A percentile compares a stretch with the other conserved stretches of the same genome.
phyloP scores from a whole-genome alignment of 2,888 invertebrate species.

The Zhuqinia jingwanae region DNA sequence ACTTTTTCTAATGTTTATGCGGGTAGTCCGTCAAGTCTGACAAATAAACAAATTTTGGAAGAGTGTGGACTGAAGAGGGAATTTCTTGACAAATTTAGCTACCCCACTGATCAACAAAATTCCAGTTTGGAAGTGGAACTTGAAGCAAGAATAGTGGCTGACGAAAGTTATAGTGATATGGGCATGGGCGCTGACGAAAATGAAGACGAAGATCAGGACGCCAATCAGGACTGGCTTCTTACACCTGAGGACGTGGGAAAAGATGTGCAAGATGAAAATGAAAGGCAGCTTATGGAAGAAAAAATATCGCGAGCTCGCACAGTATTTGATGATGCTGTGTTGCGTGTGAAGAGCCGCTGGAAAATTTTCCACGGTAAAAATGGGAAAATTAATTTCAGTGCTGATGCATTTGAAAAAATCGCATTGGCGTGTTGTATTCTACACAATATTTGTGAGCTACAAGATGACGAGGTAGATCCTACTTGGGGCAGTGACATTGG shows the following conservation, averaged over 20 bases:
- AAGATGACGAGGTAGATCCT: constrained; percentile 66
- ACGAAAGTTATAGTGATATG: constrained; percentile 71
- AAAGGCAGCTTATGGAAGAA: constrained; percentile 62
- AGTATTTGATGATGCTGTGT: constrained; percentile 69
- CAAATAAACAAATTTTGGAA: constrained; percentile 63
- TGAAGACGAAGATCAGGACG: background rate
- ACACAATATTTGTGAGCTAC: constrained; percentile 75
- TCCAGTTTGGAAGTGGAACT: no score
- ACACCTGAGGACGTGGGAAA: constrained; percentile 35
- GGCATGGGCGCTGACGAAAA: background rate
- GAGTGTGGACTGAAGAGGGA: constrained; percentile 59
- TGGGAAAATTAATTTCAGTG: constrained; percentile 75
- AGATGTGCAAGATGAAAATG: constrained; percentile 56
- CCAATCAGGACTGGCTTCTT: constrained; percentile 29
- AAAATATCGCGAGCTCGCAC: constrained; percentile 58
- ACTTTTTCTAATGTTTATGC: constrained; percentile 69
- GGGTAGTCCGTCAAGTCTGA: constrained; percentile 67
- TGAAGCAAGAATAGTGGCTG: constrained; percentile 37
- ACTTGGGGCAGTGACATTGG: constrained; percentile 66
- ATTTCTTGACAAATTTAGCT: constrained; percentile 44
- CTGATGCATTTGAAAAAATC: constrained; percentile 75
- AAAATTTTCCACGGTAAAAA: constrained; percentile 75
- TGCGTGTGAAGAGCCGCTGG: constrained; percentile 72
- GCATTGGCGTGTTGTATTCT: constrained; percentile 75
- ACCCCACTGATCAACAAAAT: constrained; percentile 16